Evolutionary conservation across 2,797 vertebrate genomes (phyloP), one percentile per base, ranked within the genome.

Genomic region (Arrhamphus sclerolepis): DNA sequence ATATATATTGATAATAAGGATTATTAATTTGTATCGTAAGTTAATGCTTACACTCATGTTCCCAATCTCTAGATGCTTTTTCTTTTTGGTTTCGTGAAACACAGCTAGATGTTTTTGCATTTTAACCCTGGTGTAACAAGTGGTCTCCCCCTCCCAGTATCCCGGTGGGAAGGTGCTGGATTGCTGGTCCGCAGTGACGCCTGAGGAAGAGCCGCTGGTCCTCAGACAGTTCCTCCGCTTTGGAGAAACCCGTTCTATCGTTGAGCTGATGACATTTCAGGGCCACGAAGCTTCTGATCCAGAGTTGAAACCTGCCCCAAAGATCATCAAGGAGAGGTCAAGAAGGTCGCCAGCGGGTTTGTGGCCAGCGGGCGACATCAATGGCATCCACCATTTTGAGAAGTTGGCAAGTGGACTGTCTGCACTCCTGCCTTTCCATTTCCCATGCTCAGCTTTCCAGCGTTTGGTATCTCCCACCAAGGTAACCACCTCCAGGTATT

Each of bases 181-280:
- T 55, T 90, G 89, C 76, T 98, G 97, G 97, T 81, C 85, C 70
- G 94, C 93, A 87, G 95, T 94, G 92, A 94, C 91, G 2, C 80
- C 87, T 1, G 94, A 96, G 52, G 97, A 99, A 48, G 96, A 98
- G 77, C 70, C 89, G 39, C 91, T 94, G 26, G 88, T 95, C 54
- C 77, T 98, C 77, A 92, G 90, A 54, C 96, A 98, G 83, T 98
- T 98, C 85, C 92, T 97, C 61, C 95, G 96, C 5, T 98, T 98
- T 31, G 96, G 97, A 2, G 96, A 98, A 87, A 98, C 96, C 0
- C 96, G 94, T 6, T 92, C 95, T 57, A 95, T 97, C 9, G 97
- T 95, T 0, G 94, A 98, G 85, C 63, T 96, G 70, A 98, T 98
- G 97, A 89, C 85, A 1, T 81, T 89, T 46, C 94, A 95, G 43